Evolutionary conservation across 2,888 invertebrate species (phyloP), one percentile per base, ranked within the genome.

Genomic region (Drosophila pseudotalamancana): DNA sequence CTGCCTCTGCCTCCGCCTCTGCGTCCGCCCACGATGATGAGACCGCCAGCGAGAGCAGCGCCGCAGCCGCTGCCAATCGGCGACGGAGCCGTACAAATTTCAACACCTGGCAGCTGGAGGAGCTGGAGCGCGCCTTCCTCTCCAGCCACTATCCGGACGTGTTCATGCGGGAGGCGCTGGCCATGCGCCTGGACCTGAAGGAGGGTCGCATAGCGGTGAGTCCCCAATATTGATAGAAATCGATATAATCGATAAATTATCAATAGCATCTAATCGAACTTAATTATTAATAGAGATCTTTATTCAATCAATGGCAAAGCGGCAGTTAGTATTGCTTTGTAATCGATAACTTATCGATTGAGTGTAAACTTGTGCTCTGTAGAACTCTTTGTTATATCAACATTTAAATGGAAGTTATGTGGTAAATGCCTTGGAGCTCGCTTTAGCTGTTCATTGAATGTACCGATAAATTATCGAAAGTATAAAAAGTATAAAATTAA

Each of bases 161-260:
- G 79, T 99, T 98, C 93, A 98, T 99, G 99, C 93, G 99, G 79
- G 99, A 99, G 91, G 97, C 99, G 0, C 93, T 99, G 61, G 99
- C 99, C 29, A 95, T 98, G 94, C 93, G 98, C 83, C 94, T 99
- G 65, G 98, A 99, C 91, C 95, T 99, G 64, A 97, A 98, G 89
- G 99, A 99, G 92, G 98, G 98, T 90, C 94, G 99, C 90, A 99
- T 99, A 63, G 99, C 99, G 93, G 99, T 99, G 93, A 95, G 97
- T 88, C 67, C 5, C 9, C 4, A 19, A 79, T 63, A 65, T 12
- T 18, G 12, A 6, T 1, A 1, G 1, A 4, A 18, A 42, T 45
- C 31, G 62, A 48, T 53, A 48, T 37, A 6, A 14, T 42, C 43
- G 16, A 29, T 27, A 9, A 8, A 3, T 29, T 42, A 27, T 42